Conservation (phyloP, 2,113 vertebrate genomes). For the Fulica atra region DNA sequence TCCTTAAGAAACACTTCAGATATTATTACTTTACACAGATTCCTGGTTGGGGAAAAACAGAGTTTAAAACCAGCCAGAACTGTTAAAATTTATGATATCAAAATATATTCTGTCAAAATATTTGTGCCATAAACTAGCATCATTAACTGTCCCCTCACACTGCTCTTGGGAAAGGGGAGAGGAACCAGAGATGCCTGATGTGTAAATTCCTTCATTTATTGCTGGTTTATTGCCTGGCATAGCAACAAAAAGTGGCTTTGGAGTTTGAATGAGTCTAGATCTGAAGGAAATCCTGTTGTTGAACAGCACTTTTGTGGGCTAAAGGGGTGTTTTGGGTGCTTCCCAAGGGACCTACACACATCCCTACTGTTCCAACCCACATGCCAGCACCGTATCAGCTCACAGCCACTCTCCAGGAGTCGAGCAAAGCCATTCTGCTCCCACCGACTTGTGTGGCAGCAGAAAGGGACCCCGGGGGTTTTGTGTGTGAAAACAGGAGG, state of each 20-base stretch:
- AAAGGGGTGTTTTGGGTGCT: conserved; percentile 34
- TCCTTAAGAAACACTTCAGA: conserved; percentile 43
- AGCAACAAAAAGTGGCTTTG: conserved; percentile 30
- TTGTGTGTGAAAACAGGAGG: background rate
- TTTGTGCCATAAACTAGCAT: conserved; percentile 4
- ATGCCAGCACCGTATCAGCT: conserved; percentile 37
- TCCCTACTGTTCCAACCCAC: conserved; percentile 15
- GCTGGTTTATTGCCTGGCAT: conserved; percentile 21
- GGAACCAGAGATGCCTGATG: conserved; percentile 26
- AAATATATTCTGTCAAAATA: conserved; percentile 59
- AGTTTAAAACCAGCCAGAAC: conserved; percentile 21
- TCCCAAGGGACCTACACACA: conserved; percentile 52
- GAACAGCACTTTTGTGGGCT: conserved; percentile 9
- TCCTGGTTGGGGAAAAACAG: background rate
- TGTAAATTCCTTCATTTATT: conserved; percentile 47
- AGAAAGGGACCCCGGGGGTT: background rate
- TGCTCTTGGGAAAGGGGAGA: conserved; percentile 35
- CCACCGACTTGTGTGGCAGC: background rate
- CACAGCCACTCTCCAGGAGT: background rate
- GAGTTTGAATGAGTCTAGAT: conserved; percentile 4
- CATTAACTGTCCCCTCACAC: conserved; percentile 18
- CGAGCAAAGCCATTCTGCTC: conserved; percentile 27
- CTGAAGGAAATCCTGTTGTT: conserved; percentile 32
- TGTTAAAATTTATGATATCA: conserved; percentile 49
- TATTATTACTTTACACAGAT: conserved; percentile 31